phyloP scores from a whole-genome alignment of 2,797 vertebrate species.

The Nasua narica region DNA sequence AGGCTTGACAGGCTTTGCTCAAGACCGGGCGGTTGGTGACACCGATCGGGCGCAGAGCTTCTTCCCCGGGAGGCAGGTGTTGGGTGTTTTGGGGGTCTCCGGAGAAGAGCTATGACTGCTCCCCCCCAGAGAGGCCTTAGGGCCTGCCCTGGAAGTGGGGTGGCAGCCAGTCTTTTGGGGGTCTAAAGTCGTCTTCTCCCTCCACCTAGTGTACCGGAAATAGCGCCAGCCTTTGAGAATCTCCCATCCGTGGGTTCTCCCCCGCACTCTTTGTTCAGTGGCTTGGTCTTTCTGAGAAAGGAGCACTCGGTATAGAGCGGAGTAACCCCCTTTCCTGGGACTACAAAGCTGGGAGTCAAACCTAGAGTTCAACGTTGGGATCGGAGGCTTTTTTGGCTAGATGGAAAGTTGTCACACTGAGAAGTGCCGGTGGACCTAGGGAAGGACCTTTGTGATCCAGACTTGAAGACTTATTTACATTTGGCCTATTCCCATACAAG shows the following conservation, averaged over 20 bases:
- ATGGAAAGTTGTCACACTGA: neutral
- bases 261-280: slow-evolving; percentile 43
- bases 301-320: neutral
- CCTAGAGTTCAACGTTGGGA: neutral
- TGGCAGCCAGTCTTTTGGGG: neutral
- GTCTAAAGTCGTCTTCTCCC: neutral
- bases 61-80: neutral
- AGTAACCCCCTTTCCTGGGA: neutral
- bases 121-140: neutral
- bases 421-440: neutral
- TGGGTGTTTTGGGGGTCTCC: neutral
- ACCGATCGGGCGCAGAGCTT: neutral
- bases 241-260: neutral
- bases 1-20: neutral
- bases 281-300: neutral
- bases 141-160: neutral
- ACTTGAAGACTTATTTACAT: neutral
- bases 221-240: neutral
- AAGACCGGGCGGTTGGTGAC: neutral
- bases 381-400: neutral
- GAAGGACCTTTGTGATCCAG: neutral
- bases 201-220: rapidly evolving
- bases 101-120: neutral
- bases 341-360: neutral
- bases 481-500: neutral